phyloP scores from a whole-genome alignment of 2,797 vertebrate genomes.

The Columba guinea region DNA sequence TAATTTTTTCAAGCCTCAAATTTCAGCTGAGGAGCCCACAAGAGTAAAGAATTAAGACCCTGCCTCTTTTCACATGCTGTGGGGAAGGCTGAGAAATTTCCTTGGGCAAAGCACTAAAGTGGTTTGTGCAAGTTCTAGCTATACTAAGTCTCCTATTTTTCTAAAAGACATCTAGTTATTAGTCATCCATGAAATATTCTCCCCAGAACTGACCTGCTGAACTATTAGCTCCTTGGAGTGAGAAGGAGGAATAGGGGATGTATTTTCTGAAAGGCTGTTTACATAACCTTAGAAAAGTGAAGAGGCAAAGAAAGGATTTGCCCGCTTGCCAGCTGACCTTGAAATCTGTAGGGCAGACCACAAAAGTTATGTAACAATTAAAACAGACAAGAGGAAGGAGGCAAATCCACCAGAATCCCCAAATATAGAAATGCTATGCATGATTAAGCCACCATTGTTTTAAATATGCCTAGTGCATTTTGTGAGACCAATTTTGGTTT shows the following conservation, averaged over 20 bases:
- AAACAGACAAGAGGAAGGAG: conserved; percentile 41
- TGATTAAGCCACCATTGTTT: conserved; percentile 19
- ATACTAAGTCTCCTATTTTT: not conserved
- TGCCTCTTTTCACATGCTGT: not conserved
- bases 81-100: not conserved
- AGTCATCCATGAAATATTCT: conserved; percentile 18
- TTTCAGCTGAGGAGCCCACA: not conserved
- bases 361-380: conserved; percentile 61
- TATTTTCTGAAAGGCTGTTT: conserved; percentile 46
- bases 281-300: conserved; percentile 6
- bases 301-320: conserved; percentile 14
- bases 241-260: not conserved
- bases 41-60: not conserved
- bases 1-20: not conserved
- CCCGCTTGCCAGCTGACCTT: conserved; percentile 47
- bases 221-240: not conserved
- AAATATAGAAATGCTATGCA: conserved; percentile 35
- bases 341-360: conserved; percentile 57
- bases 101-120: not conserved
- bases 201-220: conserved; percentile 16
- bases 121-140: not conserved
- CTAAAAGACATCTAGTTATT: not conserved
- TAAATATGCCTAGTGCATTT: not conserved
- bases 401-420: conserved; percentile 5
- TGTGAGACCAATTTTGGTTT: not conserved